phyloP scores from a whole-genome alignment of 1,140 invertebrate genomes.

The Drosophila littoralis region DNA sequence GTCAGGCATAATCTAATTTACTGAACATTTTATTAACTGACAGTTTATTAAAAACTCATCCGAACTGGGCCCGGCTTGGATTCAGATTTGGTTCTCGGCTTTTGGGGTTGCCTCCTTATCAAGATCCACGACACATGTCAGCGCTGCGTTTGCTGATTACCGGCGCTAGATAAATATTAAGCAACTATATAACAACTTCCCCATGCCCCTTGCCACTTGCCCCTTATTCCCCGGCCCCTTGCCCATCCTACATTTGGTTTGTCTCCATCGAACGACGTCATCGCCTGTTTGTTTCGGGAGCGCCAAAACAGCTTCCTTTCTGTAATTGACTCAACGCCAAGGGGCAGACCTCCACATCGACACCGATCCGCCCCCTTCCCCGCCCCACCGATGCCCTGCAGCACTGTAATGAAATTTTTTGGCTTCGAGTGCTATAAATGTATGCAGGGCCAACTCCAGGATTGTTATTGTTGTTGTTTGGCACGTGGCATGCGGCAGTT shows the following conservation, averaged over 20 bases:
- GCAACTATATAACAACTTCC: constrained; percentile 60
- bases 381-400: neutral
- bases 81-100: constrained; percentile 41
- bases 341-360: constrained; percentile 38
- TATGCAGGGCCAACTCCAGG: constrained; percentile 38
- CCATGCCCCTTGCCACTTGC: neutral
- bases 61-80: constrained; percentile 40
- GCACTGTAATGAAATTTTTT: constrained; percentile 64
- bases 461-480: constrained; percentile 42
- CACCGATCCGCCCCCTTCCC: neutral
- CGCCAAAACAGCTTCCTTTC: constrained; percentile 60
- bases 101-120: constrained; percentile 54
- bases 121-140: constrained; percentile 73
- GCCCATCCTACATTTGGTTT: neutral
- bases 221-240: neutral
- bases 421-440: constrained; percentile 54
- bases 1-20: constrained; percentile 36
- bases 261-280: constrained; percentile 52
- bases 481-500: constrained; percentile 62
- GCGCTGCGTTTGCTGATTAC: constrained; percentile 64
- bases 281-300: constrained; percentile 42
- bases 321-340: constrained; percentile 68
- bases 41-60: constrained; percentile 78
- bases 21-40: constrained; percentile 70
- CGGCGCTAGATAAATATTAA: constrained; percentile 70